These are phyloP conservation scores for Siderastrea siderea DNA, from an alignment of 92 coral and sea anemone species.

Conservation along the genomic window DNA sequence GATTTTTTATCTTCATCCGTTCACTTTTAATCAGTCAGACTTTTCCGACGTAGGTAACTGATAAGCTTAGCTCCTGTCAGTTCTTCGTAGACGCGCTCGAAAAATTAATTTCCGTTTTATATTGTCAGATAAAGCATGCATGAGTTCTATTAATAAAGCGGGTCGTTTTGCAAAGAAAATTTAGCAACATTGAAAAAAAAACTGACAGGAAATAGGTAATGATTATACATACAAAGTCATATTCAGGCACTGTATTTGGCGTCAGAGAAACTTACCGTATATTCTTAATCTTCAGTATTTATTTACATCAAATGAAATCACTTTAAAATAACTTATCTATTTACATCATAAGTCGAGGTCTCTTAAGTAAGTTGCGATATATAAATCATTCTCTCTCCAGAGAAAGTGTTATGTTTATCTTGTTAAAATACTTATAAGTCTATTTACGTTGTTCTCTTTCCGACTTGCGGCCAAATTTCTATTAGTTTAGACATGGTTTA, in stretches of 20 bases:
- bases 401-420: background rate
- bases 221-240: background rate
- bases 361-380: background rate
- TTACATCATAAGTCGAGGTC: background rate
- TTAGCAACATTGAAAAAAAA: no score
- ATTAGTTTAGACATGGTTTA: background rate
- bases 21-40: no score
- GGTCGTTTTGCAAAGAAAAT: no score
- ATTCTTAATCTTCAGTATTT: background rate
- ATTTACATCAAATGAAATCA: background rate
- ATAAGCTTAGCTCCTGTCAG: no score
- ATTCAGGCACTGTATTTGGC: background rate
- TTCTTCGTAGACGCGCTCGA: no score
- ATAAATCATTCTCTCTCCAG: background rate
- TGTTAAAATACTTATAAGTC: background rate
- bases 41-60: no score
- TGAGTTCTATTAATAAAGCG: no score
- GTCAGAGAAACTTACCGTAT: background rate
- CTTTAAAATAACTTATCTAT: constrained; percentile 24
- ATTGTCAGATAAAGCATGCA: no score
- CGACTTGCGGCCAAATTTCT: background rate
- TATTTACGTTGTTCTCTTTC: background rate
- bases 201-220: no score
- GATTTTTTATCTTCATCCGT: no score
- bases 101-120: no score